Conservation (phyloP, 2,888 invertebrate species). For the Drosophila helvetica region DNA sequence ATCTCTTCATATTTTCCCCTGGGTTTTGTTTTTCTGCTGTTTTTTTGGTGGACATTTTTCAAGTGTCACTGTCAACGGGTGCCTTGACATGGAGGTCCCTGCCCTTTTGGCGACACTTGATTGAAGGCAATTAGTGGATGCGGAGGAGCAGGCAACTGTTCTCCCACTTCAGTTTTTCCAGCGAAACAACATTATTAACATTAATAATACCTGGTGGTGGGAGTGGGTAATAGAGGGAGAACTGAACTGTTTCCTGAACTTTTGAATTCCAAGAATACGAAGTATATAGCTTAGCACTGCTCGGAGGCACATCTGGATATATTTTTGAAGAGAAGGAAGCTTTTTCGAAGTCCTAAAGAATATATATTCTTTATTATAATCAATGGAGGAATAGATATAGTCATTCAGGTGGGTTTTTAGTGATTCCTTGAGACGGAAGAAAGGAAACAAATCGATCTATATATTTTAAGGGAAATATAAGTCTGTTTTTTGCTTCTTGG, state of each 20-base stretch:
- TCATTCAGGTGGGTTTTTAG: no score
- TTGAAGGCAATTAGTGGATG: conserved; percentile 54
- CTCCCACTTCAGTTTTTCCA: neutral
- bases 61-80: conserved; percentile 69
- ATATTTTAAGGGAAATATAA: no score
- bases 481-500: accelerated
- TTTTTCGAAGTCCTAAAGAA: no score
- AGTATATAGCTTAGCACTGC: no score
- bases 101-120: conserved; percentile 24
- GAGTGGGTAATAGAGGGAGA: no score
- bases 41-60: conserved; percentile 54
- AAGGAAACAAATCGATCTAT: no score
- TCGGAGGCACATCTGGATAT: no score
- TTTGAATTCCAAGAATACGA: no score
- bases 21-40: conserved; percentile 5
- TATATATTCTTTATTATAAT: neutral
- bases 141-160: neutral
- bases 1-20: conserved; percentile 11
- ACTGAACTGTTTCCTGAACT: no score
- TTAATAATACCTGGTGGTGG: neutral
- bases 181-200: neutral
- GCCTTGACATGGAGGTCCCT: conserved; percentile 19
- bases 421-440: no score
- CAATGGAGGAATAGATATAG: no score
- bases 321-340: no score